Evolutionary conservation across 1,140 invertebrate species (phyloP).

Genomic region (Theocolax elegans): DNA sequence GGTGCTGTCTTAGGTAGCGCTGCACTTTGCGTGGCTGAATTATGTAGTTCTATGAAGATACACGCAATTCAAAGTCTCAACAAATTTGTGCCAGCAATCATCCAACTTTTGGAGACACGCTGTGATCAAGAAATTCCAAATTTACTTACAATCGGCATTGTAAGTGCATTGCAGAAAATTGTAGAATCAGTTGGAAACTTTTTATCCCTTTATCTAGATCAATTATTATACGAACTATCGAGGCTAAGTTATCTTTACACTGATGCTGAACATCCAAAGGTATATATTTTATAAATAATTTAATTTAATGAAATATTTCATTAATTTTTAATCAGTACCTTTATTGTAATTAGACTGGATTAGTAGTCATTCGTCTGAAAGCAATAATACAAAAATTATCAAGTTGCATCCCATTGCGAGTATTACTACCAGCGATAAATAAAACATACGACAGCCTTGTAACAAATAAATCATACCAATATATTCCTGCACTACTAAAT

Average conservation of each 20-base stretch:
- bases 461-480: slow-evolving; percentile 70
- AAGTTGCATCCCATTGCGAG: slow-evolving; percentile 75
- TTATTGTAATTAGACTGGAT: slow-evolving; percentile 61
- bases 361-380: slow-evolving; percentile 71
- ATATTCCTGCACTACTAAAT: slow-evolving; percentile 78
- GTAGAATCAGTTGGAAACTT: slow-evolving; percentile 84
- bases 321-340: too few relatives aligned
- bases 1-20: slow-evolving; percentile 77
- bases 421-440: slow-evolving; percentile 80
- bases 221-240: slow-evolving; percentile 76
- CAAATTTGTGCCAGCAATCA: slow-evolving; percentile 82
- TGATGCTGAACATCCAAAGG: slow-evolving; percentile 58
- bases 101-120: slow-evolving; percentile 72
- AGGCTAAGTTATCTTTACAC: slow-evolving; percentile 66
- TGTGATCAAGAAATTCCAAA: slow-evolving; percentile 61
- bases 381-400: slow-evolving; percentile 77
- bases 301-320: slow-evolving; percentile 9
- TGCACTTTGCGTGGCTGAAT: slow-evolving; percentile 83
- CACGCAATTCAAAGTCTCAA: slow-evolving; percentile 78
- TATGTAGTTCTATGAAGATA: slow-evolving; percentile 78
- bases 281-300: slow-evolving; percentile 38
- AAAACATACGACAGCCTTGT: slow-evolving; percentile 75
- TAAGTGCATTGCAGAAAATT: slow-evolving; percentile 83
- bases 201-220: slow-evolving; percentile 84
- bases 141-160: slow-evolving; percentile 70